Conservation (phyloP, 2,113 vertebrate genomes). For the Sprattus sprattus region DNA sequence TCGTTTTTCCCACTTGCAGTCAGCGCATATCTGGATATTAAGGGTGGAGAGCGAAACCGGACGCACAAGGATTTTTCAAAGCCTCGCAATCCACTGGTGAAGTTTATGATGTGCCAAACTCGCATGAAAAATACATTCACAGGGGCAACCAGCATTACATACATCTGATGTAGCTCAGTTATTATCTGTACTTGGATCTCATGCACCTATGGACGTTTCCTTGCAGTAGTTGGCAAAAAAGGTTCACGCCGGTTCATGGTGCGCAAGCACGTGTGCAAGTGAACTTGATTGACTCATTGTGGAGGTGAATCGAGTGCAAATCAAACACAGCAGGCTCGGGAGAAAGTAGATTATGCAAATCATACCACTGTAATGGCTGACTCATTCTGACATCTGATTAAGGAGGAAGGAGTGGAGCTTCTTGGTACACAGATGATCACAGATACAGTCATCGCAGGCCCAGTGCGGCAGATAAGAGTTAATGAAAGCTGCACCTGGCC, state of each 20-base stretch:
- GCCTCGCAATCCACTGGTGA: neutral
- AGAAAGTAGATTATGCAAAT: conserved; percentile 10
- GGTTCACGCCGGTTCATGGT: neutral
- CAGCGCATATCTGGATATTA: neutral
- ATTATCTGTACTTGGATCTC: neutral
- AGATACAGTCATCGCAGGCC: neutral
- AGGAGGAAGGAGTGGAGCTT: neutral
- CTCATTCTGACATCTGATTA: conserved; percentile 5
- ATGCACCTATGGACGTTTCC: neutral
- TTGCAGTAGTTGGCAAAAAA: neutral
- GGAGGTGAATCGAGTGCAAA: neutral
- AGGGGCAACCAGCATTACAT: neutral
- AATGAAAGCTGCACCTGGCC: conserved; percentile 18
- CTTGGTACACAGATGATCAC: neutral
- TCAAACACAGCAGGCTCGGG: conserved; percentile 18
- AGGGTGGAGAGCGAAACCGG: neutral
- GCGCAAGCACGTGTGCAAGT: neutral
- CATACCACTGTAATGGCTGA: neutral
- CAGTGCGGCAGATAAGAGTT: neutral
- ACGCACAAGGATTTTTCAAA: neutral
- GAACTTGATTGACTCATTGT: conserved; percentile 8
- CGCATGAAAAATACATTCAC: neutral
- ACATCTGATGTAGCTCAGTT: neutral
- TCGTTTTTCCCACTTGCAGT: neutral
- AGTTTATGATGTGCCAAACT: neutral